Conservation (phyloP, 2,113 vertebrate species). For the Planiliza haematocheilus region DNA sequence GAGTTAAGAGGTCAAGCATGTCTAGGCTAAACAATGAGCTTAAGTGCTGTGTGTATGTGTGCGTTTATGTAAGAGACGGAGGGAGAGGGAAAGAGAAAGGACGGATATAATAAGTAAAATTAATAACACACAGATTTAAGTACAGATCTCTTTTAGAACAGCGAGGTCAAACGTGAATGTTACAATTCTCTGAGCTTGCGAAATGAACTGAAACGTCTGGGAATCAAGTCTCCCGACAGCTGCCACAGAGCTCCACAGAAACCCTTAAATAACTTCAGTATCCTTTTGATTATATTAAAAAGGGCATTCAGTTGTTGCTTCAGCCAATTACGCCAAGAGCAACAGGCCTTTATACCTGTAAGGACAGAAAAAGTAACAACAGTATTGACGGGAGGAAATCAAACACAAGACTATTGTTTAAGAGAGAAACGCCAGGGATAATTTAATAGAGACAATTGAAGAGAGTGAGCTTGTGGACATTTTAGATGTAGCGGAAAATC, state of each 20-base stretch:
- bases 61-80: conserved; percentile 19
- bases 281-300: too few species aligned
- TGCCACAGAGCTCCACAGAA: background rate
- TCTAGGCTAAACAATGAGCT: conserved; percentile 65
- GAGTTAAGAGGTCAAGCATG: conserved; percentile 63
- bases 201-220: background rate
- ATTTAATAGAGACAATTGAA: too few species aligned
- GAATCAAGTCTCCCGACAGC: background rate
- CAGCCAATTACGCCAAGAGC: background rate
- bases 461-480: too few species aligned
- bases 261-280: background rate
- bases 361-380: background rate
- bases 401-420: background rate
- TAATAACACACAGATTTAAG: conserved; percentile 29
- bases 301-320: too few species aligned
- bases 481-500: too few species aligned
- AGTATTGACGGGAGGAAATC: background rate
- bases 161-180: background rate
- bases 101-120: conserved; percentile 39
- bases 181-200: too few species aligned
- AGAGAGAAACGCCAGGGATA: too few species aligned
- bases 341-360: background rate
- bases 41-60: conserved; percentile 37
- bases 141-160: conserved; percentile 9
- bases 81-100: background rate